These are phyloP conservation scores for Ophion costatus DNA, from an alignment of 2,888 invertebrate species.

Conservation along the genomic window DNA sequence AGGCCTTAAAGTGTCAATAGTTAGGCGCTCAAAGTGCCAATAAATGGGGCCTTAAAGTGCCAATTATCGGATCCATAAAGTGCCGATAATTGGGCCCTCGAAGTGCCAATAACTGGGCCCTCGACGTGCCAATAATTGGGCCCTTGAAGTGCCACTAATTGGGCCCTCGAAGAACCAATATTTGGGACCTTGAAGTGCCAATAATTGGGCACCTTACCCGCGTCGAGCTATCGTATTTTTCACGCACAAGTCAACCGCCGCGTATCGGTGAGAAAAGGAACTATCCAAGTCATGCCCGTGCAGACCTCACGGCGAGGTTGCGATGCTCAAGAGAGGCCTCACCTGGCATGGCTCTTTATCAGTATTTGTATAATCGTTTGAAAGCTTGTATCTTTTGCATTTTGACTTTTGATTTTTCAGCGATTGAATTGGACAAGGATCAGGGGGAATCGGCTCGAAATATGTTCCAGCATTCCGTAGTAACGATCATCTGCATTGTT, in stretches of 20 bases:
- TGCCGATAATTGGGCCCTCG: no score
- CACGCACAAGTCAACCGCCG: conserved; percentile 19
- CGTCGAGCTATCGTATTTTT: conserved; percentile 18
- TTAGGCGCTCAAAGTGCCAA: no score
- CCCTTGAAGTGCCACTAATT: no score
- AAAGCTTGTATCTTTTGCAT: conserved; percentile 6
- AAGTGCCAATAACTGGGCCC: no score
- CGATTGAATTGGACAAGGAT: conserved; percentile 3
- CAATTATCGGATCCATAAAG: no score
- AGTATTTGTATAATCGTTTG: conserved; percentile 11
- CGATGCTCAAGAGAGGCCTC: neutral
- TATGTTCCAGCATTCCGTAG: conserved; percentile 1
- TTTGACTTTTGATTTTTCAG: conserved; percentile 23
- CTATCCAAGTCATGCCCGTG: conserved; percentile 8
- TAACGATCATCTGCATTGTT: conserved; percentile 56
- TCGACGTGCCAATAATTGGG: no score
- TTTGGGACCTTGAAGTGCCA: no score
- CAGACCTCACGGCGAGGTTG: neutral
- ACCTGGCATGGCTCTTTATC: neutral
- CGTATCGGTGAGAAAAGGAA: conserved; percentile 31
- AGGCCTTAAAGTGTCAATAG: no score
- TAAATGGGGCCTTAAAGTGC: no score
- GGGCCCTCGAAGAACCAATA: no score
- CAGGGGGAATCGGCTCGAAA: neutral
- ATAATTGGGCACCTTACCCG: neutral